Base-by-base conservation (phyloP, 2,113 vertebrate genomes). In the Corythoichthys intestinalis region DNA sequence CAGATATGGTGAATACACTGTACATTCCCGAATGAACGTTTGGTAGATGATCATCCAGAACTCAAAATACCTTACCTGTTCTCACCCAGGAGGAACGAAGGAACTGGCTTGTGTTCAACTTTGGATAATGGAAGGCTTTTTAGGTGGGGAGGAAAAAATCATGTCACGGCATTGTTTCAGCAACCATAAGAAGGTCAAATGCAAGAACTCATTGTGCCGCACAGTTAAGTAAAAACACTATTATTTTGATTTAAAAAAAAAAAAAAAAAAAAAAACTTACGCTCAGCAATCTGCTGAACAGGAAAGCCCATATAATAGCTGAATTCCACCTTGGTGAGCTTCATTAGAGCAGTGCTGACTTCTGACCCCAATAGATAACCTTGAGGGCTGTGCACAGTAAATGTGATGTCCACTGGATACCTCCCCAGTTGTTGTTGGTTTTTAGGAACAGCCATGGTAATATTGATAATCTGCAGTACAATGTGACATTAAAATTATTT, bases 291-390 rank as follows among this genome's bases (percentile, higher is more conserved):
- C 84, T 98, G 96, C 69, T 94, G 92, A n/a, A 97, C 96, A 0
- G 97, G 96, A 77, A 94, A 98, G 35, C 96, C 95, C 89, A 98
- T 89, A 75, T 97, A 98, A 89, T 96, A 99, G 86, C 96, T 99
- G 91, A 97, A 99, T 76, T 99, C 97, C 81, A 98, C 97, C 86
- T 93, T 80, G 0, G 91, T 96, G 75, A 99, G 87, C 79, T 93
- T 94, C 78, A 95, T 88, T 54, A 99, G 90, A 64, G 91, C 87
- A 62, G 91, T 89, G 34, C 96, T 99, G 87, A 99, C 93, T 81
- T 96, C 93, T 0, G 96, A 95, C 0, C 97, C 97, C 0, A 90
- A 91, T 69, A 96, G 83, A 74, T 93, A 95, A 38, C 95, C 94
- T 0, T 38, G 67, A 0, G 76, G 28, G 12, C 91, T 90, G 34